These are phyloP conservation scores for Drosophila acutilabella DNA, from an alignment of 2,888 invertebrate genomes.

Conservation along the genomic window DNA sequence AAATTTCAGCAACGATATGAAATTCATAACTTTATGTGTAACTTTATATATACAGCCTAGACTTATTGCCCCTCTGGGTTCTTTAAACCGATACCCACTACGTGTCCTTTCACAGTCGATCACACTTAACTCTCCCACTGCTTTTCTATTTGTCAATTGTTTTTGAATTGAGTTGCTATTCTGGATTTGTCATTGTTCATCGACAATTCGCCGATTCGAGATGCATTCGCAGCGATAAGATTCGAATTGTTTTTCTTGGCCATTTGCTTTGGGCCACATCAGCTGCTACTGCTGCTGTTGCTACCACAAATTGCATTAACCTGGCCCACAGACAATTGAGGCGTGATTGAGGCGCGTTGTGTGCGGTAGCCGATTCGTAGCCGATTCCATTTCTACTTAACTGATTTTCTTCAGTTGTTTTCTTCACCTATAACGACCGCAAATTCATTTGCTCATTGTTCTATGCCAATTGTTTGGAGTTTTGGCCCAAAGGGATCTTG, in stretches of 20 bases:
- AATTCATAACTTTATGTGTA: too few species aligned
- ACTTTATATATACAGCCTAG: too few species aligned
- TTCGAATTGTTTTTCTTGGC: conserved; percentile 17
- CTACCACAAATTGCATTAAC: conserved; percentile 71
- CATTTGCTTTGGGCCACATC: conserved; percentile 34
- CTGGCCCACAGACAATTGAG: conserved; percentile 68
- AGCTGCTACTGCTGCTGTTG: conserved; percentile 46
- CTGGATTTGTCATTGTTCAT: conserved; percentile 50
- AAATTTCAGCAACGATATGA: too few species aligned
- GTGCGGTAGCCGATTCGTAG: conserved; percentile 62
- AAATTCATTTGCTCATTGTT: conserved; percentile 59
- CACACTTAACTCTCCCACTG: neutral
- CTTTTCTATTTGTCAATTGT: conserved; percentile 63
- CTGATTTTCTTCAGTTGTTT: conserved; percentile 1
- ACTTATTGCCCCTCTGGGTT: too few species aligned
- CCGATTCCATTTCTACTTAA: too few species aligned
- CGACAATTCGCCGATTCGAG: conserved; percentile 55
- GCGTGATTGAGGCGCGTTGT: conserved; percentile 75
- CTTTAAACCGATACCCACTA: neutral
- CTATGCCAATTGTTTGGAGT: conserved; percentile 48
- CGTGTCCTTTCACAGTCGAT: neutral
- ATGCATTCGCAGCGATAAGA: conserved; percentile 58
- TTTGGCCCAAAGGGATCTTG: conserved; percentile 23
- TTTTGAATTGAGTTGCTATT: conserved; percentile 50
- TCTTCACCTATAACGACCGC: conserved; percentile 53